Percentiles rank a stretch among this genome's conserved stretches.
phyloP scores from a whole-genome alignment of 2,113 vertebrate species.

The Leiothrix lutea region DNA sequence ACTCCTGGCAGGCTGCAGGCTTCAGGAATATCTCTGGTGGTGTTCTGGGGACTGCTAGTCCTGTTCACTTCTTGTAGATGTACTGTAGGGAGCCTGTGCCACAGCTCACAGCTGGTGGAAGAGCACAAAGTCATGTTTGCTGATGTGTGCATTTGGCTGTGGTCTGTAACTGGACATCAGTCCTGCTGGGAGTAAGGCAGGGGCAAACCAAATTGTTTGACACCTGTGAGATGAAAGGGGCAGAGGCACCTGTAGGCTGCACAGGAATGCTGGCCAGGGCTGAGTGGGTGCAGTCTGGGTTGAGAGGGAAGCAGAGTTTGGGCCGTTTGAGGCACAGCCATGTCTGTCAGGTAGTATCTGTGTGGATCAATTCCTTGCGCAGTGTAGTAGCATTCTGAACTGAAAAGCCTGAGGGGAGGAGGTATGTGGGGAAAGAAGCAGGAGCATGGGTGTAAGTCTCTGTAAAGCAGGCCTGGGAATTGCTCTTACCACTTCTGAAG shows the following conservation, averaged over 20 bases:
- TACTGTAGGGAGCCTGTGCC: neutral
- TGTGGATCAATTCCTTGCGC: neutral
- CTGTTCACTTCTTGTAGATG: neutral
- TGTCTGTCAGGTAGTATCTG: neutral
- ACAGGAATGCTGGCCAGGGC: neutral
- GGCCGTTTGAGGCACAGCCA: neutral
- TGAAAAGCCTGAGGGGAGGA: neutral
- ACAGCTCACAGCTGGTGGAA: neutral
- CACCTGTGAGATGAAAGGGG: neutral
- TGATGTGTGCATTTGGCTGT: neutral
- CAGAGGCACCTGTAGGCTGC: neutral
- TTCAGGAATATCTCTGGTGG: neutral
- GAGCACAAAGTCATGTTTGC: neutral
- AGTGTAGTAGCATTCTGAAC: neutral
- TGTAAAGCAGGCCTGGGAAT: neutral
- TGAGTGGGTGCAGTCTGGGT: neutral
- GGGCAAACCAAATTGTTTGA: neutral
- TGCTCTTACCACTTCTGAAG: neutral
- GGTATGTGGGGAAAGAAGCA: neutral
- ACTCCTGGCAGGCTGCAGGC: neutral
- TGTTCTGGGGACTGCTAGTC: neutral
- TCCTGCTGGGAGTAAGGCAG: neutral
- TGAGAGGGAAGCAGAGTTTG: neutral
- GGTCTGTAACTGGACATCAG: neutral
- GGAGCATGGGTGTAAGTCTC: neutral